Percentiles rank a stretch among this genome's conserved stretches.
Conservation (phyloP, 2,113 vertebrate species). For the Tricholaema leucomelas region DNA sequence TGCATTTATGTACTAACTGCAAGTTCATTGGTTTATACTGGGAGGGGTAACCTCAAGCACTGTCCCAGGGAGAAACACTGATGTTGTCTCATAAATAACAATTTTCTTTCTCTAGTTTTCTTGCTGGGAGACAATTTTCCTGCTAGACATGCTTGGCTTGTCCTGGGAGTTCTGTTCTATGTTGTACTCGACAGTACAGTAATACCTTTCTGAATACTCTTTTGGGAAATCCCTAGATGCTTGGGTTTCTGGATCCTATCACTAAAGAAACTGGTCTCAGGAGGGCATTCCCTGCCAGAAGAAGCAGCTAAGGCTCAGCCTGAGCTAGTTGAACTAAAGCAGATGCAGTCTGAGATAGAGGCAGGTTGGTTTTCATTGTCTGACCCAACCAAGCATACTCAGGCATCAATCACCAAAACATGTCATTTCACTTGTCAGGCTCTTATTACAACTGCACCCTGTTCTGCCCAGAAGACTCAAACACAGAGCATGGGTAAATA, state of each 20-base stretch:
- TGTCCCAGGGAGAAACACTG: background rate
- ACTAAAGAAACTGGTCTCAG: background rate
- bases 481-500: background rate
- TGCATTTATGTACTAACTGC: background rate
- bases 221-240: background rate
- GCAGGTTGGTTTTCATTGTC: background rate
- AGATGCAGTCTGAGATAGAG: background rate
- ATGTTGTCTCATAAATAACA: slow-evolving; percentile 20
- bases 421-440: background rate
- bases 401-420: background rate
- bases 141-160: background rate
- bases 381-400: background rate
- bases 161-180: background rate
- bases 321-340: background rate
- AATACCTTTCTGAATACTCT: background rate
- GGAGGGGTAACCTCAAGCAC: background rate
- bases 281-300: background rate
- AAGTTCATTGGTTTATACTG: background rate
- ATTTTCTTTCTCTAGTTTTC: background rate
- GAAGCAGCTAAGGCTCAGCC: background rate
- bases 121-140: background rate
- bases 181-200: background rate
- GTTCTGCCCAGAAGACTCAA: background rate
- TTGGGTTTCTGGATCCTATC: background rate
- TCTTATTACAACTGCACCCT: background rate